These are phyloP conservation scores for Anolis carolinensis DNA, from an alignment of 2,113 vertebrate genomes.

Conservation along the genomic window DNA sequence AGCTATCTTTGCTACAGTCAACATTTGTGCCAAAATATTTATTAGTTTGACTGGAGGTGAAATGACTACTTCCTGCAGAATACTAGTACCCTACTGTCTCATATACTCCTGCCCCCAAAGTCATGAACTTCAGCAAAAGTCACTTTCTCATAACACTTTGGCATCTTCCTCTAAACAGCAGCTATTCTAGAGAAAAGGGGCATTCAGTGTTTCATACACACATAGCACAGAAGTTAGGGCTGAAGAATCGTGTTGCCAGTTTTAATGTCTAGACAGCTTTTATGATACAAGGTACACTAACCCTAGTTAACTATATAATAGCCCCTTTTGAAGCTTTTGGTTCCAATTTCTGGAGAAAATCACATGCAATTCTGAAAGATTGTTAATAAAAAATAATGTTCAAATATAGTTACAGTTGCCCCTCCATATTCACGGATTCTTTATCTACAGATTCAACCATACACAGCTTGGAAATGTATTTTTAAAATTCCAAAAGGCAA, in stretches of 20 bases:
- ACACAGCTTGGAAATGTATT: too few relatives aligned
- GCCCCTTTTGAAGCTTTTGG: not conserved
- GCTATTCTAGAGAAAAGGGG: slow-evolving; percentile 18
- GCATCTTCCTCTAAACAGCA: slow-evolving; percentile 8
- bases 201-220: slow-evolving; percentile 20
- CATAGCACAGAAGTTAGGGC: not conserved
- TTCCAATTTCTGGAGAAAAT: not conserved
- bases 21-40: slow-evolving; percentile 27
- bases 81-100: not conserved
- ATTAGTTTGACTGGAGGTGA: slow-evolving; percentile 29
- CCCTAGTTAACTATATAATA: not conserved
- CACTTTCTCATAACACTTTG: slow-evolving; percentile 25
- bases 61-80: slow-evolving; percentile 35
- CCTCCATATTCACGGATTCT: too few relatives aligned
- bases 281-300: not conserved
- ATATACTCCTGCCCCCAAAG: not conserved
- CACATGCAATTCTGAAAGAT: not conserved
- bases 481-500: too few relatives aligned
- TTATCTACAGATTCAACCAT: too few relatives aligned
- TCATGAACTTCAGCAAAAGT: slow-evolving; percentile 12
- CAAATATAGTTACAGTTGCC: not conserved
- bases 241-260: not conserved
- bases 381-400: not conserved
- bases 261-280: slow-evolving; percentile 16
- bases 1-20: slow-evolving; percentile 22